A percentile compares a stretch with the other conserved stretches of the same genome.
Evolutionary conservation across 2,888 invertebrate species (phyloP).

Genomic region (Galeruca laticollis): DNA sequence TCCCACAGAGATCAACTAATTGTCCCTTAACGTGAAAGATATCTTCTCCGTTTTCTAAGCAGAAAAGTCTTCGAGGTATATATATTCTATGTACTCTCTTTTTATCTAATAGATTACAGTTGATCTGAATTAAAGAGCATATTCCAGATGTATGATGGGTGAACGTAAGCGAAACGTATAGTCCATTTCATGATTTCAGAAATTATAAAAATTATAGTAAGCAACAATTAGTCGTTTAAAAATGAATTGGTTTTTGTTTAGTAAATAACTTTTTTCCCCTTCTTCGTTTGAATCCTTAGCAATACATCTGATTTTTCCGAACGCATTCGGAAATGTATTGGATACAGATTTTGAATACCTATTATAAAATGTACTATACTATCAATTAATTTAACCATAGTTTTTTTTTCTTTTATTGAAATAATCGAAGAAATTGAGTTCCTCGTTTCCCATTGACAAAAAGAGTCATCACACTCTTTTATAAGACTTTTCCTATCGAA

Average conservation of each 20-base stretch:
- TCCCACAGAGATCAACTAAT: constrained; percentile 4
- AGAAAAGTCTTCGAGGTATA: neutral
- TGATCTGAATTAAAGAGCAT: constrained; percentile 31
- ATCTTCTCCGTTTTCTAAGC: neutral
- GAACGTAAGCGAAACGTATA: constrained; percentile 10
- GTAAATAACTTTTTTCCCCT: no score
- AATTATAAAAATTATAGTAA: neutral
- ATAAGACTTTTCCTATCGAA: no score
- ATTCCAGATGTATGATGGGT: constrained; percentile 28
- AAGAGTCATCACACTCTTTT: no score
- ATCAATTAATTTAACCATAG: no score
- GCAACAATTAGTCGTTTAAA: neutral
- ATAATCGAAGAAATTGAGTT: no score
- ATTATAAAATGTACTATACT: no score
- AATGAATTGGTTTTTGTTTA: neutral
- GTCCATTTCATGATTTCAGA: neutral
- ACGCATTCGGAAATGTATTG: no score
- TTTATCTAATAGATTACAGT: constrained; percentile 25
- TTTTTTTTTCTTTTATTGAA: no score
- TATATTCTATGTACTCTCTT: neutral
- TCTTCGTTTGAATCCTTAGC: no score
- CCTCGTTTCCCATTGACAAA: no score
- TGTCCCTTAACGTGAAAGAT: neutral
- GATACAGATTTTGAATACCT: no score
- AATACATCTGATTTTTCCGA: no score